Conservation (phyloP, 2,113 vertebrate genomes). For the Grus americana region DNA sequence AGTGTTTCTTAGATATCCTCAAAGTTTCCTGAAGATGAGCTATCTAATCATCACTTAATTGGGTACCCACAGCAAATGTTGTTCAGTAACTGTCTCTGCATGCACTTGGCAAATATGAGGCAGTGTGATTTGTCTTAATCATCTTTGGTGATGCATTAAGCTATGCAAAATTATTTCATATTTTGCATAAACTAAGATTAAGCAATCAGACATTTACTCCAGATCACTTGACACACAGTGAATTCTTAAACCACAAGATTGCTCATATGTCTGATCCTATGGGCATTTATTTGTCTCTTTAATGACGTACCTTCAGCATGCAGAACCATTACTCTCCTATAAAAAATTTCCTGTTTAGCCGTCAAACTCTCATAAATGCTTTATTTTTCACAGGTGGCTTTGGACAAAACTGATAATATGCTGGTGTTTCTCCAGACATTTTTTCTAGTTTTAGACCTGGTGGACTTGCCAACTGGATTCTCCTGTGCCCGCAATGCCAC, state of each 20-base stretch:
- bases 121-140: constrained; percentile 22
- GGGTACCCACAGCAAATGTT: neutral
- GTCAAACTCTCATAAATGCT: neutral
- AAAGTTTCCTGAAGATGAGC: neutral
- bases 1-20: neutral
- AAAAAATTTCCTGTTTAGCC: neutral
- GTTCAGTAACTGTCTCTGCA: neutral
- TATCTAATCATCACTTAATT: constrained; percentile 17
- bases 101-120: neutral
- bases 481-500: neutral
- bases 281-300: neutral
- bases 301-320: neutral
- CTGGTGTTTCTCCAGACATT: neutral
- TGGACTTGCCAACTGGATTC: neutral
- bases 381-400: neutral
- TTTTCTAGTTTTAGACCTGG: neutral
- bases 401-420: neutral
- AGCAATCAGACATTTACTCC: constrained; percentile 18
- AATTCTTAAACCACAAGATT: neutral
- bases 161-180: constrained; percentile 38
- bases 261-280: neutral
- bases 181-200: constrained; percentile 59
- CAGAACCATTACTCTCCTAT: neutral
- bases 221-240: neutral
- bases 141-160: constrained; percentile 46